phyloP scores from a whole-genome alignment of 2,888 invertebrate species.

The Ophion obscuratus region DNA sequence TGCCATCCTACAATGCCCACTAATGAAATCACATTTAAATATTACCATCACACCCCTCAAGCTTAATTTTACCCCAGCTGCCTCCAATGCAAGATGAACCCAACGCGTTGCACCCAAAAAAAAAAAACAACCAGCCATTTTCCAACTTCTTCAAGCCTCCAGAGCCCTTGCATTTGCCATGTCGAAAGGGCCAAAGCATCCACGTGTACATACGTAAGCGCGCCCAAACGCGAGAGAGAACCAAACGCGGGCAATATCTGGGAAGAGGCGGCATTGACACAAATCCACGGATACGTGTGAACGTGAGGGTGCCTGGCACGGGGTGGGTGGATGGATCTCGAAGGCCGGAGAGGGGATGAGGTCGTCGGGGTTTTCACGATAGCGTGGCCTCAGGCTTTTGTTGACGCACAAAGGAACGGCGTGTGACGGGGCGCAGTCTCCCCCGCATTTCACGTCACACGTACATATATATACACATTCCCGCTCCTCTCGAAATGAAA shows the following conservation, averaged over 20 bases:
- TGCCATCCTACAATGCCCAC: too few species aligned
- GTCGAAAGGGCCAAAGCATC: constrained; percentile 26
- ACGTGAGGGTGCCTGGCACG: constrained; percentile 57
- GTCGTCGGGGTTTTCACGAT: constrained; percentile 3
- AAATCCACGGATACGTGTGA: constrained; percentile 69
- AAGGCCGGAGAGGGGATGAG: constrained; percentile 7
- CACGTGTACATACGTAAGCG: not conserved
- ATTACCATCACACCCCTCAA: not conserved
- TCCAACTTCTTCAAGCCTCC: not conserved
- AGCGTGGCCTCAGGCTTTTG: constrained; percentile 73
- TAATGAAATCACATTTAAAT: not conserved
- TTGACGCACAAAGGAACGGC: constrained; percentile 80
- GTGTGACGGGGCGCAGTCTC: constrained; percentile 78
- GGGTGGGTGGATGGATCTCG: constrained; percentile 51
- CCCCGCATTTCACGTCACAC: constrained; percentile 70
- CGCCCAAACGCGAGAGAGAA: not conserved
- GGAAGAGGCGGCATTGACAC: constrained; percentile 52
- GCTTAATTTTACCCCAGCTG: not conserved
- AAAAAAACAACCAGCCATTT: not conserved
- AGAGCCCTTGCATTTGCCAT: not conserved
- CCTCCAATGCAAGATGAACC: not conserved
- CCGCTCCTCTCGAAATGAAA: not conserved
- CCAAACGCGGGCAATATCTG: not conserved
- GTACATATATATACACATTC: not conserved
- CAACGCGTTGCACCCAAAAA: not conserved